Conservation (phyloP, 1,140 invertebrate species). For the Pogonognathellus flavescens region DNA sequence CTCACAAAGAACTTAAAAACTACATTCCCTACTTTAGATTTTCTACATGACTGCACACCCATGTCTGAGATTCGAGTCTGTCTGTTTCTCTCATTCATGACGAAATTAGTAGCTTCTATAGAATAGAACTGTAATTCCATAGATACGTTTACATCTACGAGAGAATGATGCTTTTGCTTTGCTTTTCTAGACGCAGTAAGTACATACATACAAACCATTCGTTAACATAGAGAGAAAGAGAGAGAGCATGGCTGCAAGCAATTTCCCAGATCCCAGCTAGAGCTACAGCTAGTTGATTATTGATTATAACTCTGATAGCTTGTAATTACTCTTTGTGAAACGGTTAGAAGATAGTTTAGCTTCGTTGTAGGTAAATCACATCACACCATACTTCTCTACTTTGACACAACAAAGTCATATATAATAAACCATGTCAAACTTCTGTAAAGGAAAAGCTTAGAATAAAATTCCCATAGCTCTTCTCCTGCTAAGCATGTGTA, state of each 20-base stretch:
- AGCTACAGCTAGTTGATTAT: too few relatives aligned
- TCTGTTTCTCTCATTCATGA: background rate
- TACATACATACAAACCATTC: too few relatives aligned
- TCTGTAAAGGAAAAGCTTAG: background rate
- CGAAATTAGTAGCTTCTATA: background rate
- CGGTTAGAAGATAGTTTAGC: too few relatives aligned
- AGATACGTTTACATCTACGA: too few relatives aligned
- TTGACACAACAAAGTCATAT: slow-evolving; percentile 8
- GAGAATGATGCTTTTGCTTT: too few relatives aligned
- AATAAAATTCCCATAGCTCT: slow-evolving; percentile 18
- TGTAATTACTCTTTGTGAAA: too few relatives aligned
- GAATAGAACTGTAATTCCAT: background rate
- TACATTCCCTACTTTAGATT: slow-evolving; percentile 12
- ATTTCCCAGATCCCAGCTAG: too few relatives aligned
- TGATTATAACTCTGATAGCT: too few relatives aligned
- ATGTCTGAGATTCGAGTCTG: background rate
- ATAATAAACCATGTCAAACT: slow-evolving; percentile 3
- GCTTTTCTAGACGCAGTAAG: too few relatives aligned
- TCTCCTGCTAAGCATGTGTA: background rate
- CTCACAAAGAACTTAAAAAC: background rate
- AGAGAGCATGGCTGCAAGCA: too few relatives aligned
- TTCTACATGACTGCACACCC: background rate
- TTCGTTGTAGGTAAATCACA: too few relatives aligned
- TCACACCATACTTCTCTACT: slow-evolving; percentile 4
- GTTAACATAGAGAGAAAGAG: too few relatives aligned